Conservation (phyloP, 2,797 vertebrate genomes). For the Thaleichthys pacificus region DNA sequence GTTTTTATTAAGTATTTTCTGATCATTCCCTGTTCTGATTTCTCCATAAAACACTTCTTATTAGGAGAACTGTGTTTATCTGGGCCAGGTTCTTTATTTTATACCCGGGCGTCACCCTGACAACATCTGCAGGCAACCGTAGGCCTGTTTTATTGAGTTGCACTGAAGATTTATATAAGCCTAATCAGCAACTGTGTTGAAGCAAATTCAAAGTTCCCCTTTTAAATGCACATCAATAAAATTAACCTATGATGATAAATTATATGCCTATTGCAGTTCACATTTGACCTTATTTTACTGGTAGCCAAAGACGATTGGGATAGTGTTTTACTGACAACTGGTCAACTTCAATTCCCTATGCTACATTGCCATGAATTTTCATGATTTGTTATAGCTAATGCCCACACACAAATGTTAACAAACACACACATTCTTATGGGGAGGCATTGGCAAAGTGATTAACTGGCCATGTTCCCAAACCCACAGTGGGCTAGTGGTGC, state of each 20-base stretch:
- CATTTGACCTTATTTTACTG: no score
- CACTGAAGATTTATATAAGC: no score
- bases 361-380: no score
- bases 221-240: no score
- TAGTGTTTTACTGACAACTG: no score
- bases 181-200: no score
- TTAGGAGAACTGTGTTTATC: neutral
- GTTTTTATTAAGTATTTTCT: neutral
- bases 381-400: no score
- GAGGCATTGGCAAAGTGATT: slow-evolving; percentile 26
- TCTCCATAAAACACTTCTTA: neutral
- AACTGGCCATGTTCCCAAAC: slow-evolving; percentile 28
- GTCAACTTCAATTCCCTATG: no score
- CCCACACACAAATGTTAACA: neutral
- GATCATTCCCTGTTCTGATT: neutral
- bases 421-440: slow-evolving; percentile 5
- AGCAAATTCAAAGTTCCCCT: no score
- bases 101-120: neutral
- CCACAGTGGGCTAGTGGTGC: neutral
- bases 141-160: neutral
- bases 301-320: no score
- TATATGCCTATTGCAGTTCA: no score
- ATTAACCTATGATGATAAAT: no score
- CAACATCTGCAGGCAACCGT: neutral
- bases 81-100: neutral